These are phyloP conservation scores for Poecilia gillii DNA, from an alignment of 2,797 vertebrate species.

Conservation along the genomic window DNA sequence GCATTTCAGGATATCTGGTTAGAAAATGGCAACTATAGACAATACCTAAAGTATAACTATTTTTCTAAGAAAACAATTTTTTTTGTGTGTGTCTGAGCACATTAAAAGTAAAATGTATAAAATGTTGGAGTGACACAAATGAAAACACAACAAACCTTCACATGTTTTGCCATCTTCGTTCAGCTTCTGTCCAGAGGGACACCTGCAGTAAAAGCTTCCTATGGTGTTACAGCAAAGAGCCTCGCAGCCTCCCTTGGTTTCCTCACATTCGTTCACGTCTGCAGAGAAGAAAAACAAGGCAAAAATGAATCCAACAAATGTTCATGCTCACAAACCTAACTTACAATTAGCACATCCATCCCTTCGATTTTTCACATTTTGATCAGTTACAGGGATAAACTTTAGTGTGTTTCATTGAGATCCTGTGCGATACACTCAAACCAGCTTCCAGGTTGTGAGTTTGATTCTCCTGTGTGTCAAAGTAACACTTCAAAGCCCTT, in stretches of 20 bases:
- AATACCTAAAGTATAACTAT: background rate
- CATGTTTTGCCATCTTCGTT: conserved; percentile 81
- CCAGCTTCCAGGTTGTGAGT: background rate
- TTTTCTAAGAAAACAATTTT: background rate
- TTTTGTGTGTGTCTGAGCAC: background rate
- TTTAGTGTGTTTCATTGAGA: background rate
- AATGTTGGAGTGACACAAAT: background rate
- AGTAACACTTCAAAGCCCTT: background rate
- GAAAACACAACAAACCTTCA: conserved; percentile 74
- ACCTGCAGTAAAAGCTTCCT: conserved; percentile 89
- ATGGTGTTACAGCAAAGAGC: conserved; percentile 86
- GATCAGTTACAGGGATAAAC: background rate
- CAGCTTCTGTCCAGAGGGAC: conserved; percentile 78
- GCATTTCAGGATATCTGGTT: background rate
- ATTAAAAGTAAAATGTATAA: background rate
- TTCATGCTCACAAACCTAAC: background rate
- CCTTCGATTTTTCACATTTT: background rate
- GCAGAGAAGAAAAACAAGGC: conserved; percentile 17
- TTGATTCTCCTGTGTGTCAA: background rate
- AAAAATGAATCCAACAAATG: conserved; percentile 3
- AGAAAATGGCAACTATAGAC: background rate
- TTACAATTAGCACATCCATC: background rate
- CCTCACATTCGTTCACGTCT: conserved; percentile 87
- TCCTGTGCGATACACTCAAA: background rate
- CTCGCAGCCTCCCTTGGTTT: conserved; percentile 82